These are phyloP conservation scores for Planococcus citri DNA, from an alignment of 1,140 invertebrate species.

Conservation along the genomic window DNA sequence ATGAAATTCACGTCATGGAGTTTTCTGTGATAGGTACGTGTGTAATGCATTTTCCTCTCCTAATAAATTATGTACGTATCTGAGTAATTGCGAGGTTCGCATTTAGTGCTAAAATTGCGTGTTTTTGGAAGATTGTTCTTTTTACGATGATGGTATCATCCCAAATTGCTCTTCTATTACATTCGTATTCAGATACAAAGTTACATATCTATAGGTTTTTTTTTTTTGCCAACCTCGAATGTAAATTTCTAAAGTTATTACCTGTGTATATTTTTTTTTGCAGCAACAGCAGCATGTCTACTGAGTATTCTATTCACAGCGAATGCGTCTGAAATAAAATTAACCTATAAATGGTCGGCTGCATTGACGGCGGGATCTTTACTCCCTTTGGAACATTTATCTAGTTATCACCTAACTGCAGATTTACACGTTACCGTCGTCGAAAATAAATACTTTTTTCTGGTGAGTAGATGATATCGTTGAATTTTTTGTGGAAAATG, in stretches of 20 bases:
- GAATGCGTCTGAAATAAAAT: not conserved
- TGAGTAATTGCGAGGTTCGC: too few species aligned
- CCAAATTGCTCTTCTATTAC: too few species aligned
- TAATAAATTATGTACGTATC: too few species aligned
- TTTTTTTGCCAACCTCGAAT: too few species aligned
- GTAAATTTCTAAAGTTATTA: not conserved
- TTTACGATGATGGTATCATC: too few species aligned
- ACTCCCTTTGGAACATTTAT: conserved; percentile 20
- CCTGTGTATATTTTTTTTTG: not conserved
- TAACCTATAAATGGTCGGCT: conserved; percentile 17
- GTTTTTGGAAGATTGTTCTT: too few species aligned
- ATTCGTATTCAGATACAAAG: too few species aligned
- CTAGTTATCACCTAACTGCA: conserved; percentile 16
- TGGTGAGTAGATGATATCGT: not conserved
- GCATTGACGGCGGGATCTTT: conserved; percentile 18
- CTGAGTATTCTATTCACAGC: not conserved
- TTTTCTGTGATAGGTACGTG: not conserved
- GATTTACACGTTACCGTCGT: conserved; percentile 7
- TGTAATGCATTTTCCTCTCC: too few species aligned
- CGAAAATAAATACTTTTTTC: conserved; percentile 13
- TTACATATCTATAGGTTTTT: too few species aligned
- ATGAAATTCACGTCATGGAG: too few species aligned
- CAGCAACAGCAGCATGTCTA: not conserved
- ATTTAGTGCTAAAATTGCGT: too few species aligned
- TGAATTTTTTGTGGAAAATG: not conserved